Evolutionary conservation across 2,113 vertebrate species (phyloP).

Genomic region (Tachysurus fulvidraco): DNA sequence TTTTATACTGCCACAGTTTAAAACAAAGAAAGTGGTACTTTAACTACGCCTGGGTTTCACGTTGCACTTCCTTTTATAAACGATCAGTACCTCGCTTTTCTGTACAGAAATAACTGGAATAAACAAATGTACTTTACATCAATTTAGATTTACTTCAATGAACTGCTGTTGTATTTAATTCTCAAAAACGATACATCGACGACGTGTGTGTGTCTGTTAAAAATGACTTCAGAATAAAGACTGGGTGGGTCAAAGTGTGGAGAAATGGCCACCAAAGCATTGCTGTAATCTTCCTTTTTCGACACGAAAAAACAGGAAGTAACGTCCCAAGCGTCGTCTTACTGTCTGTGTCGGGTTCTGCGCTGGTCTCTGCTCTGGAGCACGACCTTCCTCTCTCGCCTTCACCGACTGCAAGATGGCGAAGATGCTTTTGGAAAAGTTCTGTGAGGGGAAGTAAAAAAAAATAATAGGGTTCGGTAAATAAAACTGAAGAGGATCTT

Average conservation of each 20-base stretch:
- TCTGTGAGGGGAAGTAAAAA: slow-evolving; percentile 69
- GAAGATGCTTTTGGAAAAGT: slow-evolving; percentile 99
- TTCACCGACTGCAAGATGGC: slow-evolving; percentile 98
- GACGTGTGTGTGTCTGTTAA: too few species aligned
- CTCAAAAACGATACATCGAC: too few species aligned
- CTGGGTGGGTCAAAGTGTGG: too few species aligned
- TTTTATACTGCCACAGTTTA: neutral
- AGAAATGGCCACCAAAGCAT: too few species aligned
- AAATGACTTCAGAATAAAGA: too few species aligned
- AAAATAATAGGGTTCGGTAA: neutral
- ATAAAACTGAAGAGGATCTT: too few species aligned
- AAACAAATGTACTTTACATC: too few species aligned
- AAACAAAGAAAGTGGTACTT: neutral
- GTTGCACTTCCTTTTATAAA: neutral
- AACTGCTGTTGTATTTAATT: too few species aligned
- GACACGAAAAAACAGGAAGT: neutral
- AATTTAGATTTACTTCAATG: too few species aligned
- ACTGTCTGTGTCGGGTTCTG: slow-evolving; percentile 90
- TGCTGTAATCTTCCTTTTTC: neutral
- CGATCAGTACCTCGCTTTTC: neutral
- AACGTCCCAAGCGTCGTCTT: slow-evolving; percentile 47
- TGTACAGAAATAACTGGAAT: neutral
- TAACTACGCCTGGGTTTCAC: neutral
- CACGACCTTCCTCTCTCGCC: slow-evolving; percentile 95
- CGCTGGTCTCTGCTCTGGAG: slow-evolving; percentile 90